These are phyloP conservation scores for Bufo bufo DNA, from an alignment of 2,113 vertebrate genomes.

Conservation along the genomic window DNA sequence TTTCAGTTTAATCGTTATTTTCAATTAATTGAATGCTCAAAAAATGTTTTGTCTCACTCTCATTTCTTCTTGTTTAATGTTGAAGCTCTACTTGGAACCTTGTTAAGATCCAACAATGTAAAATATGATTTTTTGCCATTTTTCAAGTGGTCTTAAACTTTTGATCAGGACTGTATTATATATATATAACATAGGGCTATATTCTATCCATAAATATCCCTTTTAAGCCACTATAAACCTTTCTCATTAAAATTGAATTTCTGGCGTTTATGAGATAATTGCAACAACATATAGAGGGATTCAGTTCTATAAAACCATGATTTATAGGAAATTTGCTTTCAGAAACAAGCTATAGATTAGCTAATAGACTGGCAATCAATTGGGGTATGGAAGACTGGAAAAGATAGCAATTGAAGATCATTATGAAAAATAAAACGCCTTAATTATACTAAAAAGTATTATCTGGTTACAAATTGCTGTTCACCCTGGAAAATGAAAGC, in stretches of 20 bases:
- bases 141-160: too few relatives aligned
- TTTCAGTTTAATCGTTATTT: too few relatives aligned
- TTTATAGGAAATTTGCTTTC: not conserved
- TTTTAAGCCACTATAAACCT: constrained; percentile 8
- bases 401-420: constrained; percentile 9
- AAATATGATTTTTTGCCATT: too few relatives aligned
- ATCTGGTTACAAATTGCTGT: not conserved
- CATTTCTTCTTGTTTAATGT: too few relatives aligned
- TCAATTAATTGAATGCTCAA: too few relatives aligned
- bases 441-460: constrained; percentile 24
- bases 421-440: constrained; percentile 24
- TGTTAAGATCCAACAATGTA: too few relatives aligned
- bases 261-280: not conserved
- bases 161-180: too few relatives aligned
- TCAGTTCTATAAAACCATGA: not conserved
- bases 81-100: too few relatives aligned
- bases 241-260: constrained; percentile 21
- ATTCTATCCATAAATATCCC: not conserved
- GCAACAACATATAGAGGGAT: not conserved
- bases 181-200: not conserved
- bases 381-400: not conserved
- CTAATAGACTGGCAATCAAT: constrained; percentile 10
- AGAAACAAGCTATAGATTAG: not conserved
- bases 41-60: too few relatives aligned
- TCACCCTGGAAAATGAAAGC: not conserved